Conservation (phyloP, 2,888 invertebrate species). For the Cephus rjabovi region DNA sequence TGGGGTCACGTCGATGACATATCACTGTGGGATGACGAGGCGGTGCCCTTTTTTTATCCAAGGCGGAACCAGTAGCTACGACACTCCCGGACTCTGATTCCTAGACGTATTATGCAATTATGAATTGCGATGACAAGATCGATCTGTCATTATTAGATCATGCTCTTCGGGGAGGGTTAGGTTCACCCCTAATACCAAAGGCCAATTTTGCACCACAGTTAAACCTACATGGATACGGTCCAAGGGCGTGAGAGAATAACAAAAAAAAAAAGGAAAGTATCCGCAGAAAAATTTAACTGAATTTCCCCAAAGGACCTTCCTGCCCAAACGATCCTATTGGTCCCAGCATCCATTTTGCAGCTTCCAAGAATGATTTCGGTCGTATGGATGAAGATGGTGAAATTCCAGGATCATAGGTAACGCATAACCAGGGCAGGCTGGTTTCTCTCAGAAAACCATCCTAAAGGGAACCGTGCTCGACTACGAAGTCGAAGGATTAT, state of each 20-base stretch:
- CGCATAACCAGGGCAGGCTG: background rate
- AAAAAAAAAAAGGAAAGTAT: constrained; percentile 2
- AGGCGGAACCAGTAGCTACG: constrained; percentile 6
- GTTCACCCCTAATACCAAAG: background rate
- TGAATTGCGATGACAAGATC: constrained; percentile 32
- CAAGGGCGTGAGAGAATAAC: constrained; percentile 12
- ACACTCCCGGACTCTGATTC: background rate
- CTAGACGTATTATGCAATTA: constrained; percentile 32
- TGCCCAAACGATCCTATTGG: background rate
- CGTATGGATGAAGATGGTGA: background rate
- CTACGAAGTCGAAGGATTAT: constrained; percentile 56
- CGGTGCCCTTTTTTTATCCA: constrained; percentile 22
- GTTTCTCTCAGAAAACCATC: constrained; percentile 25
- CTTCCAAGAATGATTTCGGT: background rate
- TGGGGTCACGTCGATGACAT: constrained; percentile 27
- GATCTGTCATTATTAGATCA: constrained; percentile 53
- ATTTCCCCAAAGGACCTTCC: background rate
- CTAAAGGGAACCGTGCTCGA: constrained; percentile 57
- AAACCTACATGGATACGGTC: background rate
- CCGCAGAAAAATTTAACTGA: background rate
- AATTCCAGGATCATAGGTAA: constrained; percentile 5
- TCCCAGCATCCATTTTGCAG: background rate
- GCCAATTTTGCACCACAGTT: background rate
- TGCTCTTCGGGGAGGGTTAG: constrained; percentile 4
- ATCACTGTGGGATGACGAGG: constrained; percentile 32